Conservation (phyloP, 1,140 invertebrate genomes). For the Drosophila kohkoa region DNA sequence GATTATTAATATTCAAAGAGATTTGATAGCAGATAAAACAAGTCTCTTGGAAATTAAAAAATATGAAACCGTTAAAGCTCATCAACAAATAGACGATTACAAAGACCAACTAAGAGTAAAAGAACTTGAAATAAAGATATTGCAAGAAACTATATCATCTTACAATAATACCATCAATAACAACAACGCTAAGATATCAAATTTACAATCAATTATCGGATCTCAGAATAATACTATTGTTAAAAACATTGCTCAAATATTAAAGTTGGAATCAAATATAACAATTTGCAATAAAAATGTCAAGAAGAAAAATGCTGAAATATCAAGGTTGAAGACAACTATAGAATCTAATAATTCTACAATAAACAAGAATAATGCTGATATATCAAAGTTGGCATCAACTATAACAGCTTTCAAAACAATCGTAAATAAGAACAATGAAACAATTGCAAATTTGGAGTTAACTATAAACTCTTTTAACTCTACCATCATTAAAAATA, state of each 20-base stretch:
- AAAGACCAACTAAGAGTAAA: neutral
- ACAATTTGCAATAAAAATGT: neutral
- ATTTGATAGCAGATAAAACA: neutral
- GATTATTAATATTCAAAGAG: neutral
- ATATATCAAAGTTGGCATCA: no score
- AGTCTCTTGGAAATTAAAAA: no score
- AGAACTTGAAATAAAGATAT: neutral
- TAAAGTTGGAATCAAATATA: no score
- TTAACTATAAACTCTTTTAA: neutral
- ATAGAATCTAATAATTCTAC: no score
- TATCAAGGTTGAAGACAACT: no score
- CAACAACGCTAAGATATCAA: no score
- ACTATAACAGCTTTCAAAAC: no score
- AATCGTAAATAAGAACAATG: neutral
- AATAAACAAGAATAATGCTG: no score
- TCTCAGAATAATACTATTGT: neutral
- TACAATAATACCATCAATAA: neutral
- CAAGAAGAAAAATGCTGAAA: no score
- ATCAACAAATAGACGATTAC: no score
- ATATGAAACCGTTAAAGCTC: neutral
- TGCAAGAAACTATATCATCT: neutral
- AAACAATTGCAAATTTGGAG: neutral
- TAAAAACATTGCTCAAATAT: neutral
- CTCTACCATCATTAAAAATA: no score
- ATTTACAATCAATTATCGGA: no score